Evolutionary conservation across 2,113 vertebrate genomes (phyloP).

Genomic region (Lamprologus speciosus): DNA sequence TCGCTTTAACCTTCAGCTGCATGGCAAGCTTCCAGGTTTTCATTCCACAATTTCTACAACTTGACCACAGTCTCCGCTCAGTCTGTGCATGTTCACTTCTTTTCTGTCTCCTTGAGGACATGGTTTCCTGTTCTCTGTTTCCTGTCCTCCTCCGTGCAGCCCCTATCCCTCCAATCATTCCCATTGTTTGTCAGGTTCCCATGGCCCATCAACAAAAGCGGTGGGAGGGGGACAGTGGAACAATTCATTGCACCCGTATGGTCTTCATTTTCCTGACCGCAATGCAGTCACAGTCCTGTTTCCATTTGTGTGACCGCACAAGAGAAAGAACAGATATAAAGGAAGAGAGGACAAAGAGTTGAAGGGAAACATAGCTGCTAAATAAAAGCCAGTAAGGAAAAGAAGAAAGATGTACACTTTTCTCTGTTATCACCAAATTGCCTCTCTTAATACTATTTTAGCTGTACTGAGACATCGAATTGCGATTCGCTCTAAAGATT

Average conservation of each 20-base stretch:
- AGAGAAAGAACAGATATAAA: not conserved
- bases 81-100: constrained; percentile 30
- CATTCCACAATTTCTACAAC: constrained; percentile 26
- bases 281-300: constrained; percentile 23
- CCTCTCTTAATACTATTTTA: constrained; percentile 3
- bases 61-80: constrained; percentile 38
- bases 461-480: not conserved
- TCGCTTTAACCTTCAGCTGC: constrained; percentile 25
- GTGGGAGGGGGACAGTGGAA: constrained; percentile 52
- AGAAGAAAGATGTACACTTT: constrained; percentile 8
- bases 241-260: constrained; percentile 52
- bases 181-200: constrained; percentile 60
- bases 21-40: constrained; percentile 35
- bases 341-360: not conserved
- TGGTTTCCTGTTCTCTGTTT: constrained; percentile 56
- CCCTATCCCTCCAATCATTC: constrained; percentile 19
- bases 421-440: constrained; percentile 18
- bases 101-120: constrained; percentile 45
- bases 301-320: constrained; percentile 12
- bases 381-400: constrained; percentile 5
- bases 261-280: constrained; percentile 53
- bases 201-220: constrained; percentile 48
- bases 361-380: not conserved
- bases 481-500: not conserved
- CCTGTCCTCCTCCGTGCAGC: constrained; percentile 38